A percentile compares a stretch with the other conserved stretches of the same genome.
phyloP scores from a whole-genome alignment of 2,113 vertebrate genomes.

The Brienomyrus brachyistius region DNA sequence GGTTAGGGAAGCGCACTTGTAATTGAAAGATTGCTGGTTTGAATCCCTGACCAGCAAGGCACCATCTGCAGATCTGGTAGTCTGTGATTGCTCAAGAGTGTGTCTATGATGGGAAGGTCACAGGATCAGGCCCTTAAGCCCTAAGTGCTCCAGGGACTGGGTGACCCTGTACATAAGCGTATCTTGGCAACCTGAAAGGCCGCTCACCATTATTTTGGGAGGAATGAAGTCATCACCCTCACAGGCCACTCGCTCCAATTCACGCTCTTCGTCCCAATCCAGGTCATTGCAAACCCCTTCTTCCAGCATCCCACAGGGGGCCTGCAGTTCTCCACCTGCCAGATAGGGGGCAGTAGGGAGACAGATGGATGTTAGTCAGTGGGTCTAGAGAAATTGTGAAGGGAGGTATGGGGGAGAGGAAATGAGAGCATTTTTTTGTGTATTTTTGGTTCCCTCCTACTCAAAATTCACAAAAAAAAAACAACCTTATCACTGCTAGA shows the following conservation, averaged over 20 bases:
- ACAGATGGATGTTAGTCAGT: neutral
- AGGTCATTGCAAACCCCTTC: slow-evolving; percentile 72
- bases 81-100: neutral
- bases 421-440: neutral
- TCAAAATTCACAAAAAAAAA: neutral
- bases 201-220: slow-evolving; percentile 92
- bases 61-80: neutral
- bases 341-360: neutral
- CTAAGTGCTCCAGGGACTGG: neutral
- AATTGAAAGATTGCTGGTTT: no score
- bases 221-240: slow-evolving; percentile 87
- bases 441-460: neutral
- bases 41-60: no score
- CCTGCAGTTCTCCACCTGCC: slow-evolving; percentile 84
- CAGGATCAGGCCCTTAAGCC: neutral
- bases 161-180: neutral
- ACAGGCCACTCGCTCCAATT: slow-evolving; percentile 80
- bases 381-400: neutral
- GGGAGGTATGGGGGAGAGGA: neutral
- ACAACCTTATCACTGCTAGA: neutral
- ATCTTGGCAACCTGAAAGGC: neutral
- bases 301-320: slow-evolving; percentile 69
- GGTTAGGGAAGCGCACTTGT: no score
- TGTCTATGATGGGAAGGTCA: neutral
- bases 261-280: slow-evolving; percentile 90